Evolutionary conservation across 1,140 invertebrate genomes (phyloP).

Genomic region (Stegodyphus mimosarum): DNA sequence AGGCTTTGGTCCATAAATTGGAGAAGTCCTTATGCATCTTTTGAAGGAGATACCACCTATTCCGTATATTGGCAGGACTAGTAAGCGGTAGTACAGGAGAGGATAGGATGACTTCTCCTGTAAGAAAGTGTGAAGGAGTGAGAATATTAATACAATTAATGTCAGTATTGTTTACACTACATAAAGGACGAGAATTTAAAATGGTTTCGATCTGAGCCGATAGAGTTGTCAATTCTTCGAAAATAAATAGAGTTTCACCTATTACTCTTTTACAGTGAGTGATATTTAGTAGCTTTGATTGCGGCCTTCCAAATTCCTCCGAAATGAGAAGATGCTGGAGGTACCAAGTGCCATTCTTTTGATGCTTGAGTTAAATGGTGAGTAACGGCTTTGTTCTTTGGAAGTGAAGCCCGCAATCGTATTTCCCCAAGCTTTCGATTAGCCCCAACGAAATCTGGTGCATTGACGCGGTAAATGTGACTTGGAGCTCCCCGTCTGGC

Average conservation of each 20-base stretch:
- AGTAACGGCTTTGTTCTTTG: too few relatives aligned
- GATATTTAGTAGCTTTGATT: constrained; percentile 17
- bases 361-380: background rate
- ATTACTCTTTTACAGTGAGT: background rate
- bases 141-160: too few relatives aligned
- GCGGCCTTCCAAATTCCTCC: too few relatives aligned
- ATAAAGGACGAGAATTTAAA: too few relatives aligned
- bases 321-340: too few relatives aligned
- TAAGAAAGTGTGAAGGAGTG: too few relatives aligned
- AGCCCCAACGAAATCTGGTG: constrained; percentile 28
- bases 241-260: background rate
- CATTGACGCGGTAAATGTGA: constrained; percentile 7
- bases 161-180: too few relatives aligned
- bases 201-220: constrained; percentile 2
- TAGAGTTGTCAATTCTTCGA: constrained; percentile 9
- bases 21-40: too few relatives aligned
- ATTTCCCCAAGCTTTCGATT: background rate
- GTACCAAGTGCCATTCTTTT: too few relatives aligned
- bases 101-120: background rate
- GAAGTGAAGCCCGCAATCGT: background rate
- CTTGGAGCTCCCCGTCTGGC: constrained; percentile 63
- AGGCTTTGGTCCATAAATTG: too few relatives aligned
- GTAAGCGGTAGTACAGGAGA: background rate
- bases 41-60: too few relatives aligned
- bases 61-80: too few relatives aligned